Percentiles rank a stretch among this genome's conserved stretches.
These are phyloP conservation scores for Drosophila pachea DNA, from an alignment of 1,140 invertebrate genomes.

Conservation along the genomic window DNA sequence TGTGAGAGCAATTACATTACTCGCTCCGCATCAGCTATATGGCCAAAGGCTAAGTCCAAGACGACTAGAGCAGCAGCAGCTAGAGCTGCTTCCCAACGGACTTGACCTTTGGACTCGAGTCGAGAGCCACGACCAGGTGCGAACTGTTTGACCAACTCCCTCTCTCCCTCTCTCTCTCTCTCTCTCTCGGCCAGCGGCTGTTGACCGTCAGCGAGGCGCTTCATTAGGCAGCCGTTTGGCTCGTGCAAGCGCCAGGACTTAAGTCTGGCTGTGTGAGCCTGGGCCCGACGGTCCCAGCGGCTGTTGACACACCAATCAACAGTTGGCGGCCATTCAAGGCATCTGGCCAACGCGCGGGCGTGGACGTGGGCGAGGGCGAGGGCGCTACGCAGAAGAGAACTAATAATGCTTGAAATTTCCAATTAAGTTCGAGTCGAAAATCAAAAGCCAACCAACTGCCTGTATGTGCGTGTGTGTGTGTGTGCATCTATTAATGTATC, in stretches of 20 bases:
- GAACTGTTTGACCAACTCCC: too few relatives aligned
- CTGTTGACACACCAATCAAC: conserved; percentile 51
- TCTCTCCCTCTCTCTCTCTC: too few relatives aligned
- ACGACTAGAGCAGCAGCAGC: background rate
- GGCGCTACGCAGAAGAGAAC: conserved; percentile 37
- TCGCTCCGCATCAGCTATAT: conserved; percentile 12
- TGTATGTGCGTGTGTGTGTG: background rate
- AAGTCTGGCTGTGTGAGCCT: background rate
- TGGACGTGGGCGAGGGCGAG: background rate
- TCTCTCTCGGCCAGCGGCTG: conserved; percentile 22
- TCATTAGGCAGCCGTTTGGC: conserved; percentile 52
- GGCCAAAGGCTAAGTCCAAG: conserved; percentile 14
- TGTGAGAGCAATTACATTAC: conserved; percentile 63
- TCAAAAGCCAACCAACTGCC: conserved; percentile 35
- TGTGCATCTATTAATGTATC: conserved; percentile 9
- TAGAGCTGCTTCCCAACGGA: conserved; percentile 28
- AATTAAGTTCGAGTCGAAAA: conserved; percentile 63
- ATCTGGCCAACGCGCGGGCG: background rate
- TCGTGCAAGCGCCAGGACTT: conserved; percentile 6
- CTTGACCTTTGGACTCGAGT: conserved; percentile 46
- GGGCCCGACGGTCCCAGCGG: background rate
- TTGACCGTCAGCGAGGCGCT: conserved; percentile 55
- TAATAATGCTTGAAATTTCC: conserved; percentile 75
- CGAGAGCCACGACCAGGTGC: conserved; percentile 30
- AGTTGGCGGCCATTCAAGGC: conserved; percentile 30